Conservation (phyloP, 2,113 vertebrate genomes). For the Megaceryle torquata region DNA sequence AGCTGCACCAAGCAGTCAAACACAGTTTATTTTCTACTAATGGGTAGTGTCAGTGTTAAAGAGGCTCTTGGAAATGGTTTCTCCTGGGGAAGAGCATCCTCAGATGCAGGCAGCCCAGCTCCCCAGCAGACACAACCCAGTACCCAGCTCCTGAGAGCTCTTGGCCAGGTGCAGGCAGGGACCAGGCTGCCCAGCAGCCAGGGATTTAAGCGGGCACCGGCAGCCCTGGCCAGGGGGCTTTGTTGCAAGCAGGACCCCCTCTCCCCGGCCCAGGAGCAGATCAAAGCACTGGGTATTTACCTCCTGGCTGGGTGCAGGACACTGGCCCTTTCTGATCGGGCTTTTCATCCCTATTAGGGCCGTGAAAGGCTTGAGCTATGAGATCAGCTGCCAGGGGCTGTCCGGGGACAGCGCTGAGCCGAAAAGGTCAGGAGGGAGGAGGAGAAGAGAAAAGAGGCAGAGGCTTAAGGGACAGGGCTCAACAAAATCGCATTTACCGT, state of each 20-base stretch:
- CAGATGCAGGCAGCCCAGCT: not conserved
- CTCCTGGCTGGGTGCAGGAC: slow-evolving; percentile 29
- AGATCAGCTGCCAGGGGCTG: slow-evolving; percentile 66
- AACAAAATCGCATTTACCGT: slow-evolving; percentile 70
- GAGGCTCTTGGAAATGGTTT: not conserved
- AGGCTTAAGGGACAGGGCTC: slow-evolving; percentile 62
- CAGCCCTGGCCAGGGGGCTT: not conserved
- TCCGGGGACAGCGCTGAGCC: slow-evolving; percentile 43
- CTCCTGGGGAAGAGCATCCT: not conserved
- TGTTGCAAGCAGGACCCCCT: not conserved
- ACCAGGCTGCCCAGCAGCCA: not conserved
- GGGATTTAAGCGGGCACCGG: not conserved
- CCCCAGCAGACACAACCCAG: not conserved
- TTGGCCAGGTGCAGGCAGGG: not conserved
- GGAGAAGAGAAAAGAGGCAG: slow-evolving; percentile 67
- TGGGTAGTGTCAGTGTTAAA: fast-evolving
- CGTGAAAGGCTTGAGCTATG: slow-evolving; percentile 56
- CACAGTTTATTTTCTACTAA: not conserved
- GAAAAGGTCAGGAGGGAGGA: slow-evolving; percentile 66
- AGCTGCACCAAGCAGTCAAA: not conserved
- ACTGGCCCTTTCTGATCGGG: slow-evolving; percentile 51
- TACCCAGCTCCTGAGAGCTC: not conserved
- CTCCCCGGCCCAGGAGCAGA: slow-evolving; percentile 5
- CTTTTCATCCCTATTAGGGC: slow-evolving; percentile 65
- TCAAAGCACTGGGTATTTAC: slow-evolving; percentile 57